phyloP scores from a whole-genome alignment of 2,113 vertebrate genomes.

The Nerophis ophidion region DNA sequence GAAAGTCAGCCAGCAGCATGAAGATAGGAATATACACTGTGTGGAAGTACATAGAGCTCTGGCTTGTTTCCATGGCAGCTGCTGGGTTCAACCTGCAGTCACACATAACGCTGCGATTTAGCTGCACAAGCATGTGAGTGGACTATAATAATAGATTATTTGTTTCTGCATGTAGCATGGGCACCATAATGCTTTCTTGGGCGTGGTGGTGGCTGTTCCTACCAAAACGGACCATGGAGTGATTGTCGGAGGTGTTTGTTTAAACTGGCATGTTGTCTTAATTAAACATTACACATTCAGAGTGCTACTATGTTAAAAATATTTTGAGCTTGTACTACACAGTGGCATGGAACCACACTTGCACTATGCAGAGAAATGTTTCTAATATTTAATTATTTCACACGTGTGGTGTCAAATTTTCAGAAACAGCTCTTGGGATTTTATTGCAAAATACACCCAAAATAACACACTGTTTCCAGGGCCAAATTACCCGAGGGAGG shows the following conservation, averaged over 20 bases:
- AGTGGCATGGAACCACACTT: neutral
- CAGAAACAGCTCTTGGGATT: too few relatives aligned
- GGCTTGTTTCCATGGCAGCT: constrained; percentile 41
- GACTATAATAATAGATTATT: neutral
- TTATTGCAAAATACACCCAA: too few relatives aligned
- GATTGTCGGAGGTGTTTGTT: neutral
- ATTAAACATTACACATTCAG: neutral
- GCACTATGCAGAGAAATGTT: neutral
- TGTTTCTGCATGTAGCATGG: neutral
- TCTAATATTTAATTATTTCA: neutral
- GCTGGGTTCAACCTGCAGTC: constrained; percentile 19
- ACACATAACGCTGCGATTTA: constrained; percentile 12
- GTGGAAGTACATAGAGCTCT: constrained; percentile 6
- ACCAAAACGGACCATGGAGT: neutral
- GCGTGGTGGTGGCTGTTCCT: neutral
- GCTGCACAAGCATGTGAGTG: neutral
- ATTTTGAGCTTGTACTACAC: neutral
- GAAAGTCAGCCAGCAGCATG: neutral
- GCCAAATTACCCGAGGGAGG: too few relatives aligned
- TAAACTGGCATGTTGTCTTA: neutral
- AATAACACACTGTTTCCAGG: too few relatives aligned
- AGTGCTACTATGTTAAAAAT: neutral
- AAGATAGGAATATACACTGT: constrained; percentile 10
- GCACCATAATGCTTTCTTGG: neutral
- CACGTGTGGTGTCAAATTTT: too few relatives aligned